A percentile compares a stretch with the other conserved stretches of the same genome.
Evolutionary conservation across 2,888 invertebrate genomes (phyloP).

Genomic region (Xestia c-nigrum): DNA sequence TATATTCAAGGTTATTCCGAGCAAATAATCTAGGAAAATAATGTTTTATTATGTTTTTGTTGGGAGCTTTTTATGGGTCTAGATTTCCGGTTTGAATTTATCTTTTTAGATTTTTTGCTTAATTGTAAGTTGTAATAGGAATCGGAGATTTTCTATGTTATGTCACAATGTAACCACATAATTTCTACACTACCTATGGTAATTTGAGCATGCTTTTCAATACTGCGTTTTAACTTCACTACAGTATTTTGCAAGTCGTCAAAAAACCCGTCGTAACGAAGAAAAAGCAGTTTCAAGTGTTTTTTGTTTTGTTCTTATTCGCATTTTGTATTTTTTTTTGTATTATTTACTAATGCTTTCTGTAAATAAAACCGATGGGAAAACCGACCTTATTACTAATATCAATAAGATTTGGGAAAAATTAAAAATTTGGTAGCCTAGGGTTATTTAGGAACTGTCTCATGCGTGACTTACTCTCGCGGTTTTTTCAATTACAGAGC

Average conservation of each 20-base stretch:
- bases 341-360: no score
- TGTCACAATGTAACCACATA: background rate
- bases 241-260: background rate
- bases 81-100: background rate
- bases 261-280: background rate
- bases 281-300: background rate
- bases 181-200: background rate
- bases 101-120: background rate
- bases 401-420: no score
- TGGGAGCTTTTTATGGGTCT: conserved; percentile 10
- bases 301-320: no score
- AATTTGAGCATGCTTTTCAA: background rate
- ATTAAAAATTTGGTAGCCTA: no score
- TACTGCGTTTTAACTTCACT: background rate
- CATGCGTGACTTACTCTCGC: background rate
- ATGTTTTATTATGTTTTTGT: conserved; percentile 26
- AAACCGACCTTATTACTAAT: no score
- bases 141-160: background rate
- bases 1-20: conserved; percentile 62
- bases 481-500: background rate
- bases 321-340: no score
- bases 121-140: background rate
- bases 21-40: conserved; percentile 35
- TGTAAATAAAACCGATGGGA: no score
- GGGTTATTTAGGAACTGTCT: no score